Evolutionary conservation across 2,888 invertebrate species (phyloP), one percentile per base, ranked within the genome.

Genomic region (Cordylochernes scorpioides): DNA sequence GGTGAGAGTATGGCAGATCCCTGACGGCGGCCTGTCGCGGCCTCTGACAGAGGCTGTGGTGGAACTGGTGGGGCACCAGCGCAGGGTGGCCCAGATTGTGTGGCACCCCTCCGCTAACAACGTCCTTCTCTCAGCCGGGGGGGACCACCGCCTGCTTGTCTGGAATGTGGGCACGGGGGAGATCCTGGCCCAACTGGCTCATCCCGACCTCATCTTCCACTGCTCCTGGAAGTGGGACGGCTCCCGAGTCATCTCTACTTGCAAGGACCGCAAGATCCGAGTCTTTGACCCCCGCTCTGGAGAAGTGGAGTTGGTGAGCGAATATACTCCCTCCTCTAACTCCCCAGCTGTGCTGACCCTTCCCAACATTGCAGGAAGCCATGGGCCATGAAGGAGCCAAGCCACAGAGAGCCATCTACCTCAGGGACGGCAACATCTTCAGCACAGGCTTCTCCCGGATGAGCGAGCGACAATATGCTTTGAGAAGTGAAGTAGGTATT

Each of bases 41-140:
- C 74, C 75, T 49, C 54, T 82, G 33, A 71, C 68, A 2, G 82
- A 86, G 30, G 77, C 78, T 63, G 55, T 80, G 40, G 73, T 77
- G 19, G 82, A 84, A 47, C 57, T 91, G 15, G 66, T 68, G 43
- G 80, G 74, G 0, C 91, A 91, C 59, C 82, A 84, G 52, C 62
- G 84, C 16, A 62, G 86, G 28, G 82, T 84, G 2, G 75, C 78
- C 2, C 71, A 78, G 48, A 65, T 91, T 38, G 72, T 74, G 49
- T 91, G 88, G 88, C 78, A 80, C 55, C 78, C 88, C 0, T 71
- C 74, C 0, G 84, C 84, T 9, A 74, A 78, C 51, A 84, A 84
- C 54, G 65, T 91, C 24, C 57, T 91, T 15, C 68, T 86, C 38
- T 82, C 80, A 51, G 75, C 78, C 27, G 38, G 38, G 55, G 55